Evolutionary conservation across 2,113 vertebrate genomes (phyloP).

Genomic region (Xiphophorus hellerii): DNA sequence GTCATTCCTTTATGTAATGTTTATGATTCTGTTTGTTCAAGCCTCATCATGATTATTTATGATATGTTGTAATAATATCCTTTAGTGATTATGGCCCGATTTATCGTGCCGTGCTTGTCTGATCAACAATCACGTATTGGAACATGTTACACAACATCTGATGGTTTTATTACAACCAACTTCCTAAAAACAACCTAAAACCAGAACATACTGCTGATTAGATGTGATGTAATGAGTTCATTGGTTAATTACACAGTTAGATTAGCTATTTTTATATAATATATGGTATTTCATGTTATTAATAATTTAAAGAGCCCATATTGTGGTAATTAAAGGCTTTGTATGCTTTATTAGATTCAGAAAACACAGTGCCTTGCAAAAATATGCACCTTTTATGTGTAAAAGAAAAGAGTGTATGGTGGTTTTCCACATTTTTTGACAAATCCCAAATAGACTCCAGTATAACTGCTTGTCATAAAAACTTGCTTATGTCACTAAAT

Average conservation of each 20-base stretch:
- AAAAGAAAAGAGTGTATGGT: not conserved
- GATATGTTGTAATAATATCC: not conserved
- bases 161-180: not conserved
- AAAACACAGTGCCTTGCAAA: not conserved
- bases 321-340: not conserved
- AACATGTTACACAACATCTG: not conserved
- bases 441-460: not conserved
- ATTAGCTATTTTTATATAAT: not conserved
- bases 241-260: not conserved
- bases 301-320: not conserved
- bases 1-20: not conserved
- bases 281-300: not conserved
- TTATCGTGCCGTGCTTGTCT: not conserved
- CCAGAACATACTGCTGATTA: not conserved
- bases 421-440: not conserved
- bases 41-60: not conserved
- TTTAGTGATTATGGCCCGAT: conserved; percentile 1
- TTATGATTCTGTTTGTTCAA: not conserved
- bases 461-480: not conserved
- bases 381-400: not conserved
- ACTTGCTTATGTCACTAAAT: not conserved
- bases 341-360: not conserved
- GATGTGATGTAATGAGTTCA: not conserved
- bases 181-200: not conserved
- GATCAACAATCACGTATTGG: not conserved